Evolutionary conservation across 2,888 invertebrate genomes (phyloP).

Genomic region (Parnassius glacialis): DNA sequence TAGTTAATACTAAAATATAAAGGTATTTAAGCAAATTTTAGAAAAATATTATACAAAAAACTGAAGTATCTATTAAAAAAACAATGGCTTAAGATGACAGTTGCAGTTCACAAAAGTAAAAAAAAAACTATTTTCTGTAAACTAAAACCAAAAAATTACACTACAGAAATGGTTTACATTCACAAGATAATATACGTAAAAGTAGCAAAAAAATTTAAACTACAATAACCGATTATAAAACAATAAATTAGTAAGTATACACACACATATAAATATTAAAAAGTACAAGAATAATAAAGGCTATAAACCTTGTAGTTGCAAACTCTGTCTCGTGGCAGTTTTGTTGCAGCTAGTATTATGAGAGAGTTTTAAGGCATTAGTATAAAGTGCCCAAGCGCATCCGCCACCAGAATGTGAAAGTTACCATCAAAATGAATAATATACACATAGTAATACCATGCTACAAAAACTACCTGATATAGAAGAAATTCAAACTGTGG

Average conservation of each 20-base stretch:
- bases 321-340: slow-evolving; percentile 78
- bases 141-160: too few species aligned
- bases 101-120: too few species aligned
- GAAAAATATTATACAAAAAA: background rate
- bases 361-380: slow-evolving; percentile 62
- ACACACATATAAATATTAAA: slow-evolving; percentile 36
- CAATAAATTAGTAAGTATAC: slow-evolving; percentile 1
- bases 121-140: too few species aligned
- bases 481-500: slow-evolving; percentile 73
- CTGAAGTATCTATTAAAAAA: background rate
- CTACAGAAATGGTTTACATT: too few species aligned
- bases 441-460: slow-evolving; percentile 64
- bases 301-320: slow-evolving; percentile 59
- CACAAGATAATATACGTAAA: too few species aligned
- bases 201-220: too few species aligned
- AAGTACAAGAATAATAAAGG: slow-evolving; percentile 47
- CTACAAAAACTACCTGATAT: slow-evolving; percentile 72
- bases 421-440: slow-evolving; percentile 51
- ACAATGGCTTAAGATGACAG: background rate
- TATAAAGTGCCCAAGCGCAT: slow-evolving; percentile 50
- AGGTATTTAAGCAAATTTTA: background rate
- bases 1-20: slow-evolving; percentile 16
- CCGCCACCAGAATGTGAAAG: slow-evolving; percentile 62
- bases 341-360: slow-evolving; percentile 62
- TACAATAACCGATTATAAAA: background rate